Base-by-base conservation (phyloP, 1,140 invertebrate species). In the Dreissena polymorpha region DNA sequence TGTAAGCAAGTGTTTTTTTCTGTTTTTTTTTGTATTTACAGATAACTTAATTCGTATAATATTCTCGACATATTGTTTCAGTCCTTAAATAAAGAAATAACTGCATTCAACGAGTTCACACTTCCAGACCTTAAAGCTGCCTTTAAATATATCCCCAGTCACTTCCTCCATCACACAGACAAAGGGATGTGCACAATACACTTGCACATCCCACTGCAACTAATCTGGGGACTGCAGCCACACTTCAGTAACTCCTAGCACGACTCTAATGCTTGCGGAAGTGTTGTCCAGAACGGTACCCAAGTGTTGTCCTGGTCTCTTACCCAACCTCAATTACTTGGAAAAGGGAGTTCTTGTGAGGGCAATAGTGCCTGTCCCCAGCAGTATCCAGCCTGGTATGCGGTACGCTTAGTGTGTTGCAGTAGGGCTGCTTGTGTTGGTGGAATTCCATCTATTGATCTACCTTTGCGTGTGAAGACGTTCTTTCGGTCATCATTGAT, bases 161-260 rank as follows among this genome's bases (percentile, higher is more conserved):
- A 60, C 73, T 63, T 16, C 13, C 8, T 10, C 73, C 73, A 10
- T 16, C 27, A 49, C 81, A 77, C 14, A 50, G 29, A 27, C 81
- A 83, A 63, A 76, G 53, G 12, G 65, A n/a, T 29, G 81, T 76
- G 65, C 81, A 83, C 6, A 18, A 21, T 25, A 75, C 18, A 29
- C 70, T 27, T 50, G 81, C 73, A 50, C 21, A 29, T 69, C 13
- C 29, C 25, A 5, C 39, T 23, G 39, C 25, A 29, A 0, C 57
- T 64, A 27, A 70, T 77, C 39, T 57, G 51, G 6, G 18, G 13
- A 14, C 67, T 78, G 39, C 72, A 77, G 16, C 25, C 21, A 39
- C 65, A 77, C 64, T 77, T 84, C 0, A 77, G 27, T 0, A 77
- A 57, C 25, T 84, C 73, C n/a, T 63, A 21, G 25, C 80, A 77